These are phyloP conservation scores for Fragum sueziense DNA, from an alignment of 2,888 invertebrate genomes.

Conservation along the genomic window DNA sequence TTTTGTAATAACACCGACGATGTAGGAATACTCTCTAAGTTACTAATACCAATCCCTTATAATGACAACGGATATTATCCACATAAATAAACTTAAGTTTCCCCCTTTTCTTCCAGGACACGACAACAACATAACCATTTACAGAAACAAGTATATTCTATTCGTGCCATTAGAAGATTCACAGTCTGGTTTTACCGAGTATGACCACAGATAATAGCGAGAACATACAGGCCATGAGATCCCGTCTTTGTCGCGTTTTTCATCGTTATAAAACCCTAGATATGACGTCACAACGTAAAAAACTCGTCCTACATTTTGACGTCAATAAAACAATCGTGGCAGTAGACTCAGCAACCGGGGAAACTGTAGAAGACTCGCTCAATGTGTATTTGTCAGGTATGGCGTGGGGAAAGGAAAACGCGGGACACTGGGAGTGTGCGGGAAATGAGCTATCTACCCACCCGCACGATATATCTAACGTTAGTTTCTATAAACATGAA, in stretches of 20 bases:
- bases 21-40: too few relatives aligned
- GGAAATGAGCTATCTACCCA: conserved; percentile 27
- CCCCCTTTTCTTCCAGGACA: too few relatives aligned
- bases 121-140: neutral
- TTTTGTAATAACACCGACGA: too few relatives aligned
- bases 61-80: neutral
- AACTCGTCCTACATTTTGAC: conserved; percentile 59
- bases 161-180: neutral
- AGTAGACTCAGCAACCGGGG: conserved; percentile 56
- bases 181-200: neutral
- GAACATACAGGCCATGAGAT: conserved; percentile 41
- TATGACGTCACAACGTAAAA: conserved; percentile 27
- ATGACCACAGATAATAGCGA: neutral
- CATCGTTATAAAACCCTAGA: conserved; percentile 35
- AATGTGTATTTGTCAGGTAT: conserved; percentile 56
- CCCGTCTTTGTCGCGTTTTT: conserved; percentile 42
- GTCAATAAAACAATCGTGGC: conserved; percentile 60
- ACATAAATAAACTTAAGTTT: too few relatives aligned
- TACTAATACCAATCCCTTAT: neutral
- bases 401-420: conserved; percentile 52
- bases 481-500: conserved; percentile 59
- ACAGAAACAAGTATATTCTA: neutral
- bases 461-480: conserved; percentile 25
- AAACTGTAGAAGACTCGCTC: conserved; percentile 52
- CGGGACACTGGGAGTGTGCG: conserved; percentile 49